Evolutionary conservation across 2,888 invertebrate species (phyloP), one percentile per base, ranked within the genome.

Genomic region (Callyntrura sp.): DNA sequence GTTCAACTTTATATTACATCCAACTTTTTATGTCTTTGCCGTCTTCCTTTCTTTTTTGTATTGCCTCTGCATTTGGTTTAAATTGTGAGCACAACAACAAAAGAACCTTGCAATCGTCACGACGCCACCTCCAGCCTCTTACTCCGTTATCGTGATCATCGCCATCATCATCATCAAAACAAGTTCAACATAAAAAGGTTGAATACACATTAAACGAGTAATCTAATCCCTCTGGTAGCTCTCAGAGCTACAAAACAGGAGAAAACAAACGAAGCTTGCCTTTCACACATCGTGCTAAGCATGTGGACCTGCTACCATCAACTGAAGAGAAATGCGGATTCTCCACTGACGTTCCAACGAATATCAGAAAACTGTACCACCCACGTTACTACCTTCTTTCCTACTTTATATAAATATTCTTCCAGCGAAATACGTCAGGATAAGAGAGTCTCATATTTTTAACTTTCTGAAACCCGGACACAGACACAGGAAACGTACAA

Each of bases 1-100:
- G 85, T 76, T 76, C 60, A 85, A 57, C 73, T 84, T 84, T 62
- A 60, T 70, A 84, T 70, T 65, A 48, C 17, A 70, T 68, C 57
- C 83, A 70, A 70, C 68, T 68, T 83, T 20, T 70, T 25, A 51
- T 55, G 70, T 73, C 57, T 55, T 55, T n/a, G 68, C 45, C 62
- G 20, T 70, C 12, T 12, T 48, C 23, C 43, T 35, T 68, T 43
- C 9, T 28, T 17, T 60, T 25, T 45, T 23, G 62, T 65, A 9
- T 43, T 51, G 14, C 43, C 73, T 60, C 55, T 73, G 73, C 43
- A 70, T 4, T 76, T 51, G 23, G 25, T 25, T 23, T 1, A 48
- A 51, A 28, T 76, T 28, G 76, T 55, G 25, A 51, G 55, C 23
- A 81, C 20, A 45, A 62, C 45, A 48, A 35, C 35, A 35, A 35